A percentile compares a stretch with the other conserved stretches of the same genome.
phyloP scores from a whole-genome alignment of 2,797 vertebrate species.

The Channa striata region DNA sequence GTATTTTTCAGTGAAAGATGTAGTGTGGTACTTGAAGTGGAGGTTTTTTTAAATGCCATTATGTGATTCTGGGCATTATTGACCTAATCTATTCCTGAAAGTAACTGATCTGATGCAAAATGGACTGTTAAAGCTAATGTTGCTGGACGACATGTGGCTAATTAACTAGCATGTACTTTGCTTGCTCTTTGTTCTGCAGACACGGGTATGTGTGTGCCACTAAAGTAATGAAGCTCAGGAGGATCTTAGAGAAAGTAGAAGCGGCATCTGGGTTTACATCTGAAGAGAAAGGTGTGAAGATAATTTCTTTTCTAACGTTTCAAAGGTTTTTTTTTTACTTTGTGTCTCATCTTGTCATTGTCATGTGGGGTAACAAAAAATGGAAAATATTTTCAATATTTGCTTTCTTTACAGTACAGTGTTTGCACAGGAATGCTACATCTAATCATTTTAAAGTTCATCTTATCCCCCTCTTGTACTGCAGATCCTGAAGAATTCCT shows the following conservation, averaged over 20 bases:
- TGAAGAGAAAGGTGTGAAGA: slow-evolving; percentile 93
- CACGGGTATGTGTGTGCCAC: slow-evolving; percentile 98
- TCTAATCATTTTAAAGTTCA: slow-evolving; percentile 1
- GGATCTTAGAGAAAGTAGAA: slow-evolving; percentile 98
- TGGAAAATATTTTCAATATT: no score
- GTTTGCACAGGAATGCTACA: not conserved
- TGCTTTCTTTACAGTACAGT: not conserved
- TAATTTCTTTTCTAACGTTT: not conserved
- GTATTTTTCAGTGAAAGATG: no score
- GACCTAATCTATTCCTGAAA: not conserved
- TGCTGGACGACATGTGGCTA: not conserved
- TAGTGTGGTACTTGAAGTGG: no score
- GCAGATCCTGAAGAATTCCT: slow-evolving; percentile 98
- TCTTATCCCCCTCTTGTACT: slow-evolving; percentile 25
- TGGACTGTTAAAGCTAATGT: not conserved
- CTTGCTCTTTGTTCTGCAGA: slow-evolving; percentile 75
- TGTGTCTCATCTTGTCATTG: no score
- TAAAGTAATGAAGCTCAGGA: slow-evolving; percentile 98
- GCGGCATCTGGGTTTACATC: slow-evolving; percentile 98
- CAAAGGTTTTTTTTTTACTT: not conserved
- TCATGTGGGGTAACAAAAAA: no score
- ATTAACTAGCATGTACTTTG: slow-evolving; percentile 4
- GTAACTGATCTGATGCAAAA: not conserved
- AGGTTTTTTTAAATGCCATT: no score
- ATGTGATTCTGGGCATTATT: not conserved